A percentile compares a stretch with the other conserved stretches of the same genome.
These are phyloP conservation scores for Pogonomyrmex barbatus DNA, from an alignment of 1,140 invertebrate genomes.

Conservation along the genomic window DNA sequence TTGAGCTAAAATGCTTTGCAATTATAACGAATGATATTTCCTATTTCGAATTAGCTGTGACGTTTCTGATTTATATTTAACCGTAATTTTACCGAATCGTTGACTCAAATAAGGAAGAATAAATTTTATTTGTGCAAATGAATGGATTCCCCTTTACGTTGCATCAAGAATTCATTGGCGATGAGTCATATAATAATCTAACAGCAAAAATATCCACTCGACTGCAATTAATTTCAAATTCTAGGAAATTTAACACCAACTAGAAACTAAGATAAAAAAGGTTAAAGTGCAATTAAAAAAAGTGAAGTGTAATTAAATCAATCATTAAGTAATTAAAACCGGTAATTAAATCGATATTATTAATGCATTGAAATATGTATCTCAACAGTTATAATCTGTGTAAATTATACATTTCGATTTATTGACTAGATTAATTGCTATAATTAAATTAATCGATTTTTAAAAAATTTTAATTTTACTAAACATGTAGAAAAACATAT, in stretches of 20 bases:
- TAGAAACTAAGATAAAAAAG: not conserved
- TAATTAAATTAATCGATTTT: not conserved
- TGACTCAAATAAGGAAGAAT: conserved; percentile 44
- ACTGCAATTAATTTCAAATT: not conserved
- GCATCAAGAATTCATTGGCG: not conserved
- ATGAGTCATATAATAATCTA: not conserved
- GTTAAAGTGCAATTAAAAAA: not conserved
- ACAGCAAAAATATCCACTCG: not conserved
- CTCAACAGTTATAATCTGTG: not conserved
- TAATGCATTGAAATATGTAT: not conserved
- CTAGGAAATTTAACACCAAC: not conserved
- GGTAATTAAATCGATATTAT: not conserved
- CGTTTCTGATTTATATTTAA: conserved; percentile 54
- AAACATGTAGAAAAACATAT: not conserved
- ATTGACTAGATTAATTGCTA: not conserved
- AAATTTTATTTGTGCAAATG: conserved; percentile 59
- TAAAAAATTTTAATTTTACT: not conserved
- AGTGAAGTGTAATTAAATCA: not conserved
- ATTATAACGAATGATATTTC: not conserved
- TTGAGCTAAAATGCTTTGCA: not conserved
- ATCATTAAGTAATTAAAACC: not conserved
- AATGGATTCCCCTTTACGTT: conserved; percentile 40
- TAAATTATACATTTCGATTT: not conserved
- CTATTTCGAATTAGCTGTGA: conserved; percentile 22
- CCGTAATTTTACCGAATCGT: conserved; percentile 39